Evolutionary conservation across 2,113 vertebrate genomes (phyloP).

Genomic region (Pomatostomus ruficeps): DNA sequence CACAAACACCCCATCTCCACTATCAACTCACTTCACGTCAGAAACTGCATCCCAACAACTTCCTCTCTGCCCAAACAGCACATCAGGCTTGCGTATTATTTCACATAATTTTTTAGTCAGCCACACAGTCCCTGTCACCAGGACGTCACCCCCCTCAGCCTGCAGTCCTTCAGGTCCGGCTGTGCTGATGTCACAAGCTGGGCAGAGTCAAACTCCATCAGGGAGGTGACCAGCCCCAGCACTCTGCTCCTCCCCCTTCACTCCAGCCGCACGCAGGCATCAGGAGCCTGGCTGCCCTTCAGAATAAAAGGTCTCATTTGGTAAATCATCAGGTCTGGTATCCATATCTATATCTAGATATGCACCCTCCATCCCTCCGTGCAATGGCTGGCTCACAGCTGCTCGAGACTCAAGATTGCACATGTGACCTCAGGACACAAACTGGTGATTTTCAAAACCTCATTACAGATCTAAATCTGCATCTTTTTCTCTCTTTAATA

Average conservation of each 20-base stretch:
- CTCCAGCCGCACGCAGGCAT: not conserved
- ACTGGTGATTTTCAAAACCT: not conserved
- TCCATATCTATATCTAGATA: not conserved
- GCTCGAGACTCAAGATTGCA: not conserved
- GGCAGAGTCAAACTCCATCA: not conserved
- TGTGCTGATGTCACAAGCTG: rapidly evolving
- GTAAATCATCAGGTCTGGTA: not conserved
- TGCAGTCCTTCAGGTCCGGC: not conserved
- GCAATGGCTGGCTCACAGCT: not conserved
- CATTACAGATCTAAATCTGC: not conserved
- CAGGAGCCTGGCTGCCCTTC: not conserved
- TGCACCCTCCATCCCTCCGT: not conserved
- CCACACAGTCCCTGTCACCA: not conserved
- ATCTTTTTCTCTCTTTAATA: not conserved
- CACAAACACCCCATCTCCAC: not conserved
- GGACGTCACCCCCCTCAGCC: not conserved
- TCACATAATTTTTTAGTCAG: not conserved
- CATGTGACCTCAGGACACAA: not conserved
- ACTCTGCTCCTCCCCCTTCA: not conserved
- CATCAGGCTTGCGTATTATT: not conserved
- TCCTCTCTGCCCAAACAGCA: not conserved
- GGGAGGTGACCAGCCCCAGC: not conserved
- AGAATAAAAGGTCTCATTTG: not conserved
- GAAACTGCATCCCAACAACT: not conserved
- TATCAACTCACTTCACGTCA: not conserved